Percentiles rank a stretch among this genome's conserved stretches.
Conservation (phyloP, 2,797 vertebrate genomes). For the Siniperca undulata region DNA sequence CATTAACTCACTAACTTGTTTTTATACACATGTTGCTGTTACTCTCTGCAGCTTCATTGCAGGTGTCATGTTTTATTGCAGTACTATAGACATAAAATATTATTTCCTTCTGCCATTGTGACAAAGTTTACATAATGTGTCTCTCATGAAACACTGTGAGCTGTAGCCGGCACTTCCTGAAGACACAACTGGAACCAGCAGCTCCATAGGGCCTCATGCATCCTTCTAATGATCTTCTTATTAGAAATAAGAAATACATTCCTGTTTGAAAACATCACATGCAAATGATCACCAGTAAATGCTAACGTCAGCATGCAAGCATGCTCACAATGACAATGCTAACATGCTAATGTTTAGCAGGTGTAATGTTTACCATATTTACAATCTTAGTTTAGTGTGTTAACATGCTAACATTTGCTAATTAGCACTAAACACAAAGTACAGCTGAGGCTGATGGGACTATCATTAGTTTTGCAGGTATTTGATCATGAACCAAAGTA, state of each 20-base stretch:
- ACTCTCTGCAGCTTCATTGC: neutral
- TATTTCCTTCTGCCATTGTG: neutral
- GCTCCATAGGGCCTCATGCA: neutral
- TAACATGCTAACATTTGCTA: neutral
- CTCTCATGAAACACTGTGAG: neutral
- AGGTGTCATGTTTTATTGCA: slow-evolving; percentile 17
- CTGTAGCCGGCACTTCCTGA: neutral
- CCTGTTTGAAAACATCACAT: slow-evolving; percentile 1
- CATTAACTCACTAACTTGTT: neutral
- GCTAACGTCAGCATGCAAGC: neutral
- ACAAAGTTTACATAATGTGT: slow-evolving; percentile 16
- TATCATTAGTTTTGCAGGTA: neutral
- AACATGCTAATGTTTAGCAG: neutral
- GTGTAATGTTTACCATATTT: neutral
- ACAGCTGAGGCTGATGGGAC: neutral
- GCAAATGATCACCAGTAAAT: neutral
- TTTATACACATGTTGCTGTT: neutral
- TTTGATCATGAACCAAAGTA: neutral
- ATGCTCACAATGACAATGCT: neutral
- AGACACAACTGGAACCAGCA: neutral
- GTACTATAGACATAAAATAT: neutral
- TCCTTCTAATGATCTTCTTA: neutral
- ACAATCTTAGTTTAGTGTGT: neutral
- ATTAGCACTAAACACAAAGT: neutral
- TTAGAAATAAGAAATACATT: slow-evolving; percentile 18